phyloP scores from a whole-genome alignment of 2,113 vertebrate genomes.

The Microcebus ravelobensis region DNA sequence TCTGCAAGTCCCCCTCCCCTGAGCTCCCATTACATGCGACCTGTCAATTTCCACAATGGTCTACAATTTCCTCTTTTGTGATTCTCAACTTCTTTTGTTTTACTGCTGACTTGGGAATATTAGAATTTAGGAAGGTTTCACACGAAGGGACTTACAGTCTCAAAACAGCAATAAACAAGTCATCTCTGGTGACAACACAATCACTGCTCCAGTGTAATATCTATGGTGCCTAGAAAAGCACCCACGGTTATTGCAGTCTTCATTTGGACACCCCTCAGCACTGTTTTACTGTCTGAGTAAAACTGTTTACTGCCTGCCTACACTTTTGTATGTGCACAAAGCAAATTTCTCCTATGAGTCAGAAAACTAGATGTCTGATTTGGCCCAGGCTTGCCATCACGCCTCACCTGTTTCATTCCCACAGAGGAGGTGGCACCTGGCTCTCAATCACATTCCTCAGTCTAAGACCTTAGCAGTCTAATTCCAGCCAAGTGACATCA shows the following conservation, averaged over 20 bases:
- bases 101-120: neutral
- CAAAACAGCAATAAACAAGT: neutral
- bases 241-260: neutral
- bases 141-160: neutral
- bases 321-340: neutral
- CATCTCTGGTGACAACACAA: neutral
- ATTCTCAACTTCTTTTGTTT: slow-evolving; percentile 13
- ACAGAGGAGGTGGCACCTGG: neutral
- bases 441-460: neutral
- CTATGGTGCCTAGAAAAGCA: neutral
- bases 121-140: neutral
- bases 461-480: slow-evolving; percentile 16
- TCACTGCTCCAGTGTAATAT: neutral
- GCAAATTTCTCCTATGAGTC: neutral
- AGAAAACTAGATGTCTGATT: neutral
- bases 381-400: neutral
- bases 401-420: neutral
- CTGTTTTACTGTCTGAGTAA: neutral
- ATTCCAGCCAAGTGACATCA: slow-evolving; percentile 41
- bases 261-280: neutral
- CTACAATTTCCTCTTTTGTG: neutral
- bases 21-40: fast-evolving
- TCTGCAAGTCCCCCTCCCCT: neutral
- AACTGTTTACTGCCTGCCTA: neutral
- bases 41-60: neutral